Evolutionary conservation across 2,113 vertebrate genomes (phyloP).

Genomic region (Paratilapia polleni): DNA sequence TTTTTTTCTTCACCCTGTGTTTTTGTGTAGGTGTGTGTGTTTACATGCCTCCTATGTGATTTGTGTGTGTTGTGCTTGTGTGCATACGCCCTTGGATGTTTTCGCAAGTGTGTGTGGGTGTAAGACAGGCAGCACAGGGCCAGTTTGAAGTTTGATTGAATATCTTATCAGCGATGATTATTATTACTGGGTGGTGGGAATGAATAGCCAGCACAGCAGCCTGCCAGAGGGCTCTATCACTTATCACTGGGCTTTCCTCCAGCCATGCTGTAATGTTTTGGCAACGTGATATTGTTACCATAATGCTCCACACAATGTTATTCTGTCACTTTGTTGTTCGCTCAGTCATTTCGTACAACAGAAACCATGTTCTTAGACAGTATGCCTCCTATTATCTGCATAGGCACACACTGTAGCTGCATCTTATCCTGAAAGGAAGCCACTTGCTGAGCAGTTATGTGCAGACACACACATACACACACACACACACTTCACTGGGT

Average conservation of each 20-base stretch:
- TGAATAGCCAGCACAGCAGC: constrained; percentile 32
- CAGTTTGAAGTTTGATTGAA: constrained; percentile 54
- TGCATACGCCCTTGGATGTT: background rate
- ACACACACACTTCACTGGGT: background rate
- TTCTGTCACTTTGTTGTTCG: constrained; percentile 58
- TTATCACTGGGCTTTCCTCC: constrained; percentile 61
- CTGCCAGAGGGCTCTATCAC: constrained; percentile 54
- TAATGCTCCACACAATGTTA: constrained; percentile 66
- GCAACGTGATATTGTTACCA: constrained; percentile 67
- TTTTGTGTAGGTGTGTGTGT: background rate
- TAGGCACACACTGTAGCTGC: background rate
- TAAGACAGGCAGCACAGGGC: constrained; percentile 55
- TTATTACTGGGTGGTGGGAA: constrained; percentile 65
- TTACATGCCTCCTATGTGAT: background rate
- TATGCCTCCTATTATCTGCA: constrained; percentile 1
- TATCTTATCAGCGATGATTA: constrained; percentile 63
- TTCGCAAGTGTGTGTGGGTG: constrained; percentile 10
- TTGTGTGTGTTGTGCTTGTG: background rate
- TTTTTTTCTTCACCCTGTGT: constrained; percentile 23
- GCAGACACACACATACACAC: constrained; percentile 13
- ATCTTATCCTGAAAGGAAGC: constrained; percentile 26
- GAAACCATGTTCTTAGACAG: constrained; percentile 4
- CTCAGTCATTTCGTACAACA: constrained; percentile 16
- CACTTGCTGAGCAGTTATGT: constrained; percentile 1
- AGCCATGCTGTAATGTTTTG: constrained; percentile 61